Percentiles rank a stretch among this genome's conserved stretches.
phyloP scores from a whole-genome alignment of 1,140 invertebrate species.

The Lepidurus arcticus region DNA sequence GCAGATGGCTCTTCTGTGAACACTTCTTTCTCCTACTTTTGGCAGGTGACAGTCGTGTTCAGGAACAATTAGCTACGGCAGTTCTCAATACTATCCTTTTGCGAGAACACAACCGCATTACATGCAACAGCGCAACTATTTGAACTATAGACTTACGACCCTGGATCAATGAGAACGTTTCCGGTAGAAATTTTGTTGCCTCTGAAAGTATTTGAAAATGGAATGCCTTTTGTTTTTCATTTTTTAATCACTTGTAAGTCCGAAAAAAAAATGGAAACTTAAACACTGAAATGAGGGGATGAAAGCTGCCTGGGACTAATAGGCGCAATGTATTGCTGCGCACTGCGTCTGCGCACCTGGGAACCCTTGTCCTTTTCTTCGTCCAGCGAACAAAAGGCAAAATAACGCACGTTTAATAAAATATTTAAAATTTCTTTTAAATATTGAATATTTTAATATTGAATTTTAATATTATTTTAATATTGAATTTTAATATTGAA shows the following conservation, averaged over 20 bases:
- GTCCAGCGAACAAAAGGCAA: slow-evolving; percentile 21
- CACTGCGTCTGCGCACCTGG: neutral
- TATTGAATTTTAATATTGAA: too few species aligned
- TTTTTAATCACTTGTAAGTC: neutral
- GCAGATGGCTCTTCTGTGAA: neutral
- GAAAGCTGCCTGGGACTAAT: slow-evolving; percentile 12
- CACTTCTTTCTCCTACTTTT: slow-evolving; percentile 28
- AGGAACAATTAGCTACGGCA: slow-evolving; percentile 76
- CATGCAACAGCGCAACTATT: slow-evolving; percentile 45
- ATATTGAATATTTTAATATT: too few species aligned
- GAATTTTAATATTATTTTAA: too few species aligned
- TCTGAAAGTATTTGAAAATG: neutral
- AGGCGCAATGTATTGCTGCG: neutral
- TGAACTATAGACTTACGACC: slow-evolving; percentile 46
- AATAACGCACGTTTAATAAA: neutral
- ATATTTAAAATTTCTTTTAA: neutral
- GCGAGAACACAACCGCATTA: slow-evolving; percentile 73
- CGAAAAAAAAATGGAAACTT: neutral
- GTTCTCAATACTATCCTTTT: slow-evolving; percentile 75
- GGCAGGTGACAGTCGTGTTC: slow-evolving; percentile 72
- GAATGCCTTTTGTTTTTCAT: neutral
- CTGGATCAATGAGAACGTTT: slow-evolving; percentile 42
- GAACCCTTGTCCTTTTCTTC: slow-evolving; percentile 18
- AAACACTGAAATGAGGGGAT: neutral
- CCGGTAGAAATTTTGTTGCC: neutral